A percentile compares a stretch with the other conserved stretches of the same genome.
These are phyloP conservation scores for Glyphotaelius pellucidus DNA, from an alignment of 2,888 invertebrate genomes.

Conservation along the genomic window DNA sequence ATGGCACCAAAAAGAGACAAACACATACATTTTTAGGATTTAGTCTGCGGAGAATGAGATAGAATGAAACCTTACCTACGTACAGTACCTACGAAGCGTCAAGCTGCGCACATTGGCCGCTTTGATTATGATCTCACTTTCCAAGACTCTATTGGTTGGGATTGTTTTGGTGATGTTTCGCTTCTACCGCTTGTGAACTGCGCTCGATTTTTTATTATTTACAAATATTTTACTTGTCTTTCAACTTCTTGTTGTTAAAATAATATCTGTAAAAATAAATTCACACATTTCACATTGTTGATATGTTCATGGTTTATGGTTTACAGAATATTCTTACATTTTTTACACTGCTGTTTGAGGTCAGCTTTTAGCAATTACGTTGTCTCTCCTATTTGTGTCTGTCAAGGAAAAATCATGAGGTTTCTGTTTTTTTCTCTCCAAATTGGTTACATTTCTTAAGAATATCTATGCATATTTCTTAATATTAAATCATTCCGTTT, in stretches of 20 bases:
- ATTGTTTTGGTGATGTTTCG: no score
- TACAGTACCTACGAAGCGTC: no score
- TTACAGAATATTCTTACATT: neutral
- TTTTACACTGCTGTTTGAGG: neutral
- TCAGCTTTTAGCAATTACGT: neutral
- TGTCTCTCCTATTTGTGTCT: neutral
- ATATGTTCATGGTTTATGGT: neutral
- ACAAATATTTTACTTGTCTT: neutral
- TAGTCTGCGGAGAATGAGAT: no score
- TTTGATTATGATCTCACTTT: no score
- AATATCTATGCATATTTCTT: neutral
- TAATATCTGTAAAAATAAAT: neutral
- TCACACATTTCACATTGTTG: neutral
- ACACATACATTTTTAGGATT: no score
- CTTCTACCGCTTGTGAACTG: no score
- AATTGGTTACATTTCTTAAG: neutral
- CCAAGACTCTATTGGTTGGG: no score
- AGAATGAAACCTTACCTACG: no score
- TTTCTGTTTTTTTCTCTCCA: neutral
- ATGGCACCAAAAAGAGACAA: no score
- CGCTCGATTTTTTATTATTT: no score
- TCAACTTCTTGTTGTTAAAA: neutral
- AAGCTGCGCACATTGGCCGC: no score
- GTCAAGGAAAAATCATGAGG: neutral
- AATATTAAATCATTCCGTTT: neutral